A percentile compares a stretch with the other conserved stretches of the same genome.
phyloP scores from a whole-genome alignment of 2,888 invertebrate species.

The Pyrochroa serraticornis region DNA sequence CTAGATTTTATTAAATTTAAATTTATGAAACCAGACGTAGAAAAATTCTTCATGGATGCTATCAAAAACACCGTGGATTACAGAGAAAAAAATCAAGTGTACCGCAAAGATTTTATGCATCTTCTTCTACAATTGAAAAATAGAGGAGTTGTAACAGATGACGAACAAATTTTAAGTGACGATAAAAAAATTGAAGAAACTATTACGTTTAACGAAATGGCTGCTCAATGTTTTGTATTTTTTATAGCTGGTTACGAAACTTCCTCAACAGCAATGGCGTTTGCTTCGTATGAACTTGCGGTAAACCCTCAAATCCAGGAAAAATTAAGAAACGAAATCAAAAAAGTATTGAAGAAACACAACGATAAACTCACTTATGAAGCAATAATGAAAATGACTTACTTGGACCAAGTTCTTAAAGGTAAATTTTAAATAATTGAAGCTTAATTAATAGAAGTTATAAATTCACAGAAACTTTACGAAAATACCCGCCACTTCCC shows the following conservation, averaged over 20 bases:
- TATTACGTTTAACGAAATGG: constrained; percentile 28
- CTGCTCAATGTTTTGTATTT: constrained; percentile 36
- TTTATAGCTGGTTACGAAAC: constrained; percentile 43
- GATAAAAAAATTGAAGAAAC: constrained; percentile 13
- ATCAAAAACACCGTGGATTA: constrained; percentile 57
- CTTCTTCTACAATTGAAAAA: constrained; percentile 60
- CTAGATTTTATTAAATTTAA: constrained; percentile 9
- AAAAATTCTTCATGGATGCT: constrained; percentile 57
- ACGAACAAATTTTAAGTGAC: constrained; percentile 27
- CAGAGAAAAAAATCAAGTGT: constrained; percentile 57
- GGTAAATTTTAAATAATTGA: constrained; percentile 22
- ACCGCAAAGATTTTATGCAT: constrained; percentile 63
- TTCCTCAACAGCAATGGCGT: constrained; percentile 41
- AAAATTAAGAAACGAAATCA: constrained; percentile 38
- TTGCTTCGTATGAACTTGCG: constrained; percentile 39
- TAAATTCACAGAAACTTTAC: constrained; percentile 21
- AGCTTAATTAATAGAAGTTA: neutral
- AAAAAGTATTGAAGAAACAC: constrained; percentile 30
- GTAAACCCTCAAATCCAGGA: constrained; percentile 38
- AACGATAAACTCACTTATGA: constrained; percentile 39
- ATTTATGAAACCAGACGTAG: constrained; percentile 22
- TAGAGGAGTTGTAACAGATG: constrained; percentile 41
- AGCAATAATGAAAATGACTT: constrained; percentile 39
- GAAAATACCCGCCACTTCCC: constrained; percentile 34
- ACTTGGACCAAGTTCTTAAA: constrained; percentile 38